Evolutionary conservation across 2,113 vertebrate species (phyloP).

Genomic region (Misgurnus anguillicaudatus): DNA sequence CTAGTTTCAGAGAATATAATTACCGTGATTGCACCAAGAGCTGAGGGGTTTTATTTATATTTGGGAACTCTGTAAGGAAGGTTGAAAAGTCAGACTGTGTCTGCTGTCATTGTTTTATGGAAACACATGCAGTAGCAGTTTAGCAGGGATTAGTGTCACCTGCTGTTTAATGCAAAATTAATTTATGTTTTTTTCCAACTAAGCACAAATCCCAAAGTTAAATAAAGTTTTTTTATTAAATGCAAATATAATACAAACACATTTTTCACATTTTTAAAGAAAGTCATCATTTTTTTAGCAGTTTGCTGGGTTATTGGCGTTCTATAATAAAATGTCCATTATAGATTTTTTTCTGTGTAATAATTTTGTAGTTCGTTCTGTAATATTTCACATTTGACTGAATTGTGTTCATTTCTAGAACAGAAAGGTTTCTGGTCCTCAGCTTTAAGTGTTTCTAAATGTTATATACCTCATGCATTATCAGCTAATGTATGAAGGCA

Average conservation of each 20-base stretch:
- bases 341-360: neutral
- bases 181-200: neutral
- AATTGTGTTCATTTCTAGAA: neutral
- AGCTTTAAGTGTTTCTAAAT: slow-evolving; percentile 5
- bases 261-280: too few relatives aligned
- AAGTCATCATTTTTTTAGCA: neutral
- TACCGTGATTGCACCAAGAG: neutral
- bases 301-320: neutral
- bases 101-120: slow-evolving; percentile 26
- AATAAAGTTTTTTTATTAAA: too few relatives aligned
- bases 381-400: neutral
- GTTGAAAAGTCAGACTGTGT: slow-evolving; percentile 21
- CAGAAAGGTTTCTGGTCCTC: neutral
- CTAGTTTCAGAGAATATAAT: neutral
- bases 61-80: slow-evolving; percentile 5
- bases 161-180: slow-evolving; percentile 17
- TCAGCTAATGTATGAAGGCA: slow-evolving; percentile 27
- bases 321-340: neutral
- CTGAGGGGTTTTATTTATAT: neutral
- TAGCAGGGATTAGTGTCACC: slow-evolving; percentile 33
- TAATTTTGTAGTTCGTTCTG: neutral
- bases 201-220: neutral
- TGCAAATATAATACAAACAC: too few relatives aligned
- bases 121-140: slow-evolving; percentile 18
- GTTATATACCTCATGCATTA: neutral